Percentiles rank a stretch among this genome's conserved stretches.
These are phyloP conservation scores for Gymnothorax javanicus DNA, from an alignment of 2,797 vertebrate genomes.

Conservation along the genomic window DNA sequence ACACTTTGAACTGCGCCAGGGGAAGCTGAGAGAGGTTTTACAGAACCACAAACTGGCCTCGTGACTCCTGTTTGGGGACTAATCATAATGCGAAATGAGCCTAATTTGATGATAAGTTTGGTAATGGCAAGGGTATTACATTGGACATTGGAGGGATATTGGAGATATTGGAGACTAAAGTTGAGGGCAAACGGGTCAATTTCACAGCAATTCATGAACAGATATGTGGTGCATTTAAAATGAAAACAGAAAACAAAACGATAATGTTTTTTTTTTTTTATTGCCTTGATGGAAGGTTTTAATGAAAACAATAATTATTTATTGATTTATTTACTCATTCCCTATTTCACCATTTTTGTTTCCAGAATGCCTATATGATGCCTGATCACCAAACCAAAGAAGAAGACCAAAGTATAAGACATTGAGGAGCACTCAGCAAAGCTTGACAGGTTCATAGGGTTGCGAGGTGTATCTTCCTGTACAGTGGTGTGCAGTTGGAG, in stretches of 20 bases:
- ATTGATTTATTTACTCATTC: neutral
- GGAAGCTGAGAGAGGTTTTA: constrained; percentile 43
- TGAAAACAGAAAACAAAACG: neutral
- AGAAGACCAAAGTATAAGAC: neutral
- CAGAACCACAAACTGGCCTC: constrained; percentile 49
- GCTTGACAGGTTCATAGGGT: neutral
- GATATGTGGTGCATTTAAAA: constrained; percentile 24
- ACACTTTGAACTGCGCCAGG: constrained; percentile 46
- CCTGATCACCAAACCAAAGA: neutral
- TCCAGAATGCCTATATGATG: neutral
- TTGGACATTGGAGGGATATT: too few species aligned
- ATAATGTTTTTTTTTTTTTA: neutral
- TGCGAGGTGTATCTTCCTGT: neutral
- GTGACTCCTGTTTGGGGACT: neutral
- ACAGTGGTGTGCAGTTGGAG: too few species aligned
- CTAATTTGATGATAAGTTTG: constrained; percentile 56
- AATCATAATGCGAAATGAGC: constrained; percentile 22
- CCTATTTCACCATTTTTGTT: too few species aligned
- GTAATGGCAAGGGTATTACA: too few species aligned
- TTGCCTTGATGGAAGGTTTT: neutral
- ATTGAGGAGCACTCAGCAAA: neutral
- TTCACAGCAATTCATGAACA: constrained; percentile 63
- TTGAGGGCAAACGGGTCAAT: constrained; percentile 47
- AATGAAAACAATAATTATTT: neutral
- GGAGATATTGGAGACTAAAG: constrained; percentile 27